phyloP scores from a whole-genome alignment of 37 sponge, comb jelly and placozoan species.

The Haliclona indistincta region DNA sequence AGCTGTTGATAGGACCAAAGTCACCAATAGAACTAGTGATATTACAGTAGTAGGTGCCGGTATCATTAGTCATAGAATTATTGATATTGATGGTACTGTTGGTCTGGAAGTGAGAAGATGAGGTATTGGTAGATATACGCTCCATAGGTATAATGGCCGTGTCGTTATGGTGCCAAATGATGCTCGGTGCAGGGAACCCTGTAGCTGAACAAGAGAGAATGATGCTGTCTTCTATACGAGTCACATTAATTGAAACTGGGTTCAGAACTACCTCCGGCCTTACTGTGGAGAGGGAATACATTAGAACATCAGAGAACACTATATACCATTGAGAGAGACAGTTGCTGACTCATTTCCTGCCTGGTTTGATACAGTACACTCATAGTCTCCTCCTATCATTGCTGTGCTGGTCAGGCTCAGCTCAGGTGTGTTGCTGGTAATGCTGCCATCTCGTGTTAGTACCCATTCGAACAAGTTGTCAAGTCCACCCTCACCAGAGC shows the following conservation, averaged over 20 bases:
- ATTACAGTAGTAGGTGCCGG: slow-evolving; percentile 55
- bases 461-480: neutral
- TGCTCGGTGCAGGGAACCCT: slow-evolving; percentile 44
- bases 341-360: slow-evolving; percentile 29
- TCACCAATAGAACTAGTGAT: neutral
- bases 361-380: slow-evolving; percentile 55
- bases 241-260: slow-evolving; percentile 15
- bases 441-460: too few species aligned
- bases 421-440: neutral
- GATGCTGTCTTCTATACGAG: neutral
- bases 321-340: slow-evolving; percentile 26
- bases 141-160: slow-evolving; percentile 2
- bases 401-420: slow-evolving; percentile 3
- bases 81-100: slow-evolving; percentile 27
- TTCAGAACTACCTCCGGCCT: neutral
- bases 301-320: too few species aligned
- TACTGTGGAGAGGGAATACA: slow-evolving; percentile 19
- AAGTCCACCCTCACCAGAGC: slow-evolving; percentile 5
- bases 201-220: slow-evolving; percentile 41
- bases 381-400: slow-evolving; percentile 57
- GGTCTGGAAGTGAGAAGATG: too few species aligned
- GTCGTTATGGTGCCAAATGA: slow-evolving; percentile 61
- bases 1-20: slow-evolving; percentile 2
- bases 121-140: too few species aligned
- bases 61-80: slow-evolving; percentile 28